These are phyloP conservation scores for Triops cancriformis DNA, from an alignment of 1,140 invertebrate species.

Conservation along the genomic window DNA sequence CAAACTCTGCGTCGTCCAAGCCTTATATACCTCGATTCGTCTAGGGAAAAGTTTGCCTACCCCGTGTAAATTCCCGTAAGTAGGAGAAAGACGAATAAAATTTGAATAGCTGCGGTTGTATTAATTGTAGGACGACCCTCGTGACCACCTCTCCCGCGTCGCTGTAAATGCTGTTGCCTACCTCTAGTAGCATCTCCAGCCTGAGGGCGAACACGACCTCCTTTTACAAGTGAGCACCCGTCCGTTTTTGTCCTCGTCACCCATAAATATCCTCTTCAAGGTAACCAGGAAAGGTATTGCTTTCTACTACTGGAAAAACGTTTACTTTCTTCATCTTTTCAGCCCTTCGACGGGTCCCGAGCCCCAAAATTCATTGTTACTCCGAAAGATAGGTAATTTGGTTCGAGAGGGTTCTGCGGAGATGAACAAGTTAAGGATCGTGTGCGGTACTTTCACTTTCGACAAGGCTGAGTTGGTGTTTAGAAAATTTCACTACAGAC, in stretches of 20 bases:
- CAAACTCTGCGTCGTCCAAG: background rate
- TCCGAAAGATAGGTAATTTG: background rate
- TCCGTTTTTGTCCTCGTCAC: background rate
- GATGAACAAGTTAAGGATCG: background rate
- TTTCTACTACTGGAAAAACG: background rate
- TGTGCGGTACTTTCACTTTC: background rate
- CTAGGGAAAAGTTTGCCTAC: background rate
- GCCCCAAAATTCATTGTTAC: background rate
- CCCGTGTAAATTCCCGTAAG: background rate
- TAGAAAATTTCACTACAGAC: background rate
- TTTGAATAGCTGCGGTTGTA: background rate
- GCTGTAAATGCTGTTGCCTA: background rate
- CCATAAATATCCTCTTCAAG: background rate
- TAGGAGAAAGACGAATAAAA: background rate
- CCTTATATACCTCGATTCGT: background rate
- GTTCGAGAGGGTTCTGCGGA: background rate
- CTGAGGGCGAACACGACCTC: background rate
- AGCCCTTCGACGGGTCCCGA: background rate
- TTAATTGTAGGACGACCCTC: background rate
- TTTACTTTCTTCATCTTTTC: background rate
- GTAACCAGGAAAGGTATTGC: conserved; percentile 9
- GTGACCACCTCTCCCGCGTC: background rate
- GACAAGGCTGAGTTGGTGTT: background rate
- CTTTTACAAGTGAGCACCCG: background rate
- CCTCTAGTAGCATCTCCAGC: background rate